Conservation (phyloP, 2,888 invertebrate species). For the Euclidia mi region DNA sequence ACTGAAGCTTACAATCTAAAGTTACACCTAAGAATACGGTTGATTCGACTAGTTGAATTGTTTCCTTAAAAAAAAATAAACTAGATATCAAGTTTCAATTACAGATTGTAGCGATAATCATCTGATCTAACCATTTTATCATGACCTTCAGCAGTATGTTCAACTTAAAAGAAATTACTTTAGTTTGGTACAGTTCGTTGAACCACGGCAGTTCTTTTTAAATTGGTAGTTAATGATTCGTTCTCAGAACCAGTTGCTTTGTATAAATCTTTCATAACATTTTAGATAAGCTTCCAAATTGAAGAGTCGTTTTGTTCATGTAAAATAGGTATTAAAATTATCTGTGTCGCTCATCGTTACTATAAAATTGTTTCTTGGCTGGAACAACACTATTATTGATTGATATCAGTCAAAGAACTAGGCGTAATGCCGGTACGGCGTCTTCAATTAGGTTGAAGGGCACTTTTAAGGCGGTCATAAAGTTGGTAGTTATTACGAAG, state of each 20-base stretch:
- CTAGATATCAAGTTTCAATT: conserved; percentile 77
- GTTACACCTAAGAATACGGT: too few relatives aligned
- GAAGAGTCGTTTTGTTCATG: conserved; percentile 46
- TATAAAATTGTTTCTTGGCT: conserved; percentile 43
- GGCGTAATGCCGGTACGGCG: conserved; percentile 11
- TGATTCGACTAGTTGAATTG: too few relatives aligned
- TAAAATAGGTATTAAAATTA: conserved; percentile 43
- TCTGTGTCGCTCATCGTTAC: conserved; percentile 43
- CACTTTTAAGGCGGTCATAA: background rate
- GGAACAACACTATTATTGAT: conserved; percentile 41
- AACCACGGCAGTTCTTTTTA: conserved; percentile 54
- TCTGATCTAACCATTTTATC: conserved; percentile 51
- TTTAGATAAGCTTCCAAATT: conserved; percentile 58
- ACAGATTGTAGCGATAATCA: conserved; percentile 69
- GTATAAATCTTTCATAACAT: conserved; percentile 61
- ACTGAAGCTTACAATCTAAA: too few relatives aligned
- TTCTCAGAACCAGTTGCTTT: conserved; percentile 62
- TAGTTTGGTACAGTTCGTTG: conserved; percentile 44
- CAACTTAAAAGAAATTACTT: background rate
- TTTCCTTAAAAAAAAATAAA: too few relatives aligned
- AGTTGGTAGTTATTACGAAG: background rate
- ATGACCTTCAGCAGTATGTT: conserved; percentile 12
- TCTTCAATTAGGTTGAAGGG: conserved; percentile 11
- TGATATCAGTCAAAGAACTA: conserved; percentile 29
- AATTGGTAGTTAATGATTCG: conserved; percentile 63